Evolutionary conservation across 2,888 invertebrate genomes (phyloP), one percentile per base, ranked within the genome.

Genomic region (Platypus cylindrus): DNA sequence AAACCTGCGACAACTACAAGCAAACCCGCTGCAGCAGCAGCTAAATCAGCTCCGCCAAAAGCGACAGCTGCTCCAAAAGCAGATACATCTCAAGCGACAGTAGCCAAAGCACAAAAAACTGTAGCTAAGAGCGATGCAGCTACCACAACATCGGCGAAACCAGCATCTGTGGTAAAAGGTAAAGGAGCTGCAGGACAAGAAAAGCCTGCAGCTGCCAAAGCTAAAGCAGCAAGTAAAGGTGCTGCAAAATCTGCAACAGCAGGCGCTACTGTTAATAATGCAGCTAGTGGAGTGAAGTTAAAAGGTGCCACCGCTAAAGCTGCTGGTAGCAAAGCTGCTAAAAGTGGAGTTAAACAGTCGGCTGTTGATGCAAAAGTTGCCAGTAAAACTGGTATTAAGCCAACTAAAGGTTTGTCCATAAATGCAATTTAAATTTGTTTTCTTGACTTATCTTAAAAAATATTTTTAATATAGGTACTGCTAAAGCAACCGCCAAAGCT

Each of bases 281-380:
- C n/a, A n/a, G n/a, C n/a, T n/a, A n/a, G n/a, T n/a, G n/a, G n/a
- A n/a, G n/a, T n/a, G n/a, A n/a, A n/a, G n/a, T n/a, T n/a, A n/a
- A n/a, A n/a, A n/a, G n/a, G n/a, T n/a, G n/a, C 29, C 14, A 22
- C 41, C 16, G 34, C 25, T 3, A 32, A 35, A 14, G 34, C 37
- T 18, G 32, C 45, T 20, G 37, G 27, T 30, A 34, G 34, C 18
- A 35, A 68, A 49, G 57, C 56, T 3, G 43, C 55, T 23, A 49
- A 49, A 5, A 58, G 70, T 66, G 50, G n/a, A n/a, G n/a, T n/a
- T n/a, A n/a, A n/a, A n/a, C n/a, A n/a, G n/a, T n/a, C n/a, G n/a
- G n/a, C n/a, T n/a, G n/a, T n/a, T n/a, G n/a, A n/a, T n/a, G n/a
- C n/a, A n/a, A n/a, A n/a, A n/a, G n/a, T n/a, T n/a, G n/a, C n/a